Conservation (phyloP, 2,113 vertebrate genomes). For the Ptilorrhoa leucosticta region DNA sequence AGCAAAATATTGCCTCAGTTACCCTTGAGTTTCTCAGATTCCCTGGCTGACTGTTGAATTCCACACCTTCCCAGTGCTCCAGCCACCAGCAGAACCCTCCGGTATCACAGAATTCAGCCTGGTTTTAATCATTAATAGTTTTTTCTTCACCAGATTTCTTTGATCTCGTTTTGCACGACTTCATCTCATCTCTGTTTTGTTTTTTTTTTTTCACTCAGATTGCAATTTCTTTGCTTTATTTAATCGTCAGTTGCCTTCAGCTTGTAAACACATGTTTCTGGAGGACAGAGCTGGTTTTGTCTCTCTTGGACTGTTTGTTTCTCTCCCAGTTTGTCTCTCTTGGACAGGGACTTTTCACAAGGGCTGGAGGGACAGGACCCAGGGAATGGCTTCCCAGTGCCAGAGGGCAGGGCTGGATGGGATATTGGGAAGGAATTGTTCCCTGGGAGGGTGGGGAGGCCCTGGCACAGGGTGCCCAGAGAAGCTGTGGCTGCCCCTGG, state of each 20-base stretch:
- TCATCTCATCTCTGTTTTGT: not conserved
- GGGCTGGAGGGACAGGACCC: accelerated
- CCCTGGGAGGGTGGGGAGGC: not conserved
- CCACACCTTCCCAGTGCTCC: not conserved
- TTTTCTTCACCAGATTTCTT: not conserved
- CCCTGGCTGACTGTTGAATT: not conserved
- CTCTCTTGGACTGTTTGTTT: not conserved
- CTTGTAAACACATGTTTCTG: not conserved
- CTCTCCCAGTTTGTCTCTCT: not conserved
- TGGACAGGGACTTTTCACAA: not conserved
- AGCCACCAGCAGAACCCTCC: not conserved
- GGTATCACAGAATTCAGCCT: not conserved
- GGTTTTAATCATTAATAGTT: not conserved
- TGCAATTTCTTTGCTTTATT: not conserved
- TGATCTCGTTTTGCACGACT: not conserved
- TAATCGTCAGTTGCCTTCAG: not conserved
- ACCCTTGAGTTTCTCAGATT: not conserved
- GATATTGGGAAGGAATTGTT: not conserved
- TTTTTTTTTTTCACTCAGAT: not conserved
- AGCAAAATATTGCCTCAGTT: not conserved
- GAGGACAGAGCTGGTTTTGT: not conserved
- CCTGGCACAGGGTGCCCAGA: not conserved
- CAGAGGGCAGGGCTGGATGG: accelerated
- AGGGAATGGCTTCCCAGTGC: accelerated
- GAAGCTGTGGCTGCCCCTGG: not conserved